Percentiles rank a stretch among this genome's conserved stretches.
These are phyloP conservation scores for Syncerus caffer DNA, from an alignment of 2,797 vertebrate species.

Conservation along the genomic window DNA sequence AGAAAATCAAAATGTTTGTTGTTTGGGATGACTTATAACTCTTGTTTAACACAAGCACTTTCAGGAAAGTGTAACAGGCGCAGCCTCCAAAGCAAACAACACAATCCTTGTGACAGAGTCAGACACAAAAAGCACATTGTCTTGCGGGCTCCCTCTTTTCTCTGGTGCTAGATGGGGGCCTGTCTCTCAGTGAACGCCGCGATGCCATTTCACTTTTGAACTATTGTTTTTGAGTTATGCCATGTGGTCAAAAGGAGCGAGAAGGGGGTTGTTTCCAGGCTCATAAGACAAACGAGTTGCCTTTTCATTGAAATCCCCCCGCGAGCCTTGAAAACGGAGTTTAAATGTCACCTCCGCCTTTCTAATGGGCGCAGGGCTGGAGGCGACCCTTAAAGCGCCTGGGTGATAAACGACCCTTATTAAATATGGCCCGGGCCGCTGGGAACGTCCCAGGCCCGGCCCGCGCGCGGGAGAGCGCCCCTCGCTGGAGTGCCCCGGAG, in stretches of 20 bases:
- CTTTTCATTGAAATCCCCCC: constrained; percentile 83
- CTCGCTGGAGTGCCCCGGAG: constrained; percentile 39
- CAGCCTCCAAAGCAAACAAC: constrained; percentile 85
- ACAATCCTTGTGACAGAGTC: constrained; percentile 81
- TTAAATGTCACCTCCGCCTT: constrained; percentile 86
- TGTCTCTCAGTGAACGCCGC: constrained; percentile 82
- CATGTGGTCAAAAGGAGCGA: constrained; percentile 85
- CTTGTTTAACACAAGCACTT: constrained; percentile 84
- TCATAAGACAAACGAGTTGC: constrained; percentile 85
- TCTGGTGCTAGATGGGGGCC: constrained; percentile 83
- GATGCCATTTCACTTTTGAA: constrained; percentile 85
- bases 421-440: constrained; percentile 81
- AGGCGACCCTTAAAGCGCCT: constrained; percentile 84
- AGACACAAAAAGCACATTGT: constrained; percentile 85
- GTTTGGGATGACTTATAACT: constrained; percentile 85
- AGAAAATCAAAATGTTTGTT: constrained; percentile 85
- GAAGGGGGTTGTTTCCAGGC: constrained; percentile 82
- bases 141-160: constrained; percentile 80
- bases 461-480: constrained; percentile 52
- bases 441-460: constrained; percentile 69
- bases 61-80: constrained; percentile 82
- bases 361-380: constrained; percentile 83
- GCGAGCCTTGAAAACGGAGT: constrained; percentile 84
- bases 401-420: constrained; percentile 84
- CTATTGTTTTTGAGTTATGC: constrained; percentile 86